These are phyloP conservation scores for Amphilophus citrinellus DNA, from an alignment of 2,113 vertebrate species.

Conservation along the genomic window DNA sequence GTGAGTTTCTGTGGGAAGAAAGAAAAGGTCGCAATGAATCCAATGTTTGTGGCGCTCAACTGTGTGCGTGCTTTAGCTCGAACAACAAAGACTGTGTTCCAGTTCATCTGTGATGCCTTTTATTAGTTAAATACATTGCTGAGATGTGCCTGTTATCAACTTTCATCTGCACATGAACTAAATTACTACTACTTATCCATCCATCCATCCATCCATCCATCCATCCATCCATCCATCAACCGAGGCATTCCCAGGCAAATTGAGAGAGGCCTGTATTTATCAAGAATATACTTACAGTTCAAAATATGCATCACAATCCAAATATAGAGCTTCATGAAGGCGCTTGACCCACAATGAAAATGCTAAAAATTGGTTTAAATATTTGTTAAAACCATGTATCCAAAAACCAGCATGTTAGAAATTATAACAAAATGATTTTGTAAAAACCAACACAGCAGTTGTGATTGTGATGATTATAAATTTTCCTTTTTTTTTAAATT, in stretches of 20 bases:
- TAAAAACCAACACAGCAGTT: too few species aligned
- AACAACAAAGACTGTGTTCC: background rate
- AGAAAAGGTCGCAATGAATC: background rate
- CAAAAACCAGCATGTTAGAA: background rate
- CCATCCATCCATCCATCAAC: too few species aligned
- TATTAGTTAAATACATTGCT: background rate
- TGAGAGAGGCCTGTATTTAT: background rate
- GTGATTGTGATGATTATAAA: too few species aligned
- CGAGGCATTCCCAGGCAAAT: too few species aligned
- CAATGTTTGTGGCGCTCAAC: background rate
- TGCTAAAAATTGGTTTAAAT: background rate
- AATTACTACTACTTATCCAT: accelerated
- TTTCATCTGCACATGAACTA: background rate
- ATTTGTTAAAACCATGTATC: background rate
- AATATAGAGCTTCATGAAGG: too few species aligned
- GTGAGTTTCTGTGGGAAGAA: conserved; percentile 72
- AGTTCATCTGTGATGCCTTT: background rate
- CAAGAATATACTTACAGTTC: background rate
- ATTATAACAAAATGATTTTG: too few species aligned
- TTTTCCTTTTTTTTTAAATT: too few species aligned
- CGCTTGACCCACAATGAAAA: background rate
- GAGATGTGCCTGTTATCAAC: background rate
- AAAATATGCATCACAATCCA: background rate
- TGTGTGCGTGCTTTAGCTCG: background rate
- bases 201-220: background rate